Percentiles rank a stretch among this genome's conserved stretches.
phyloP scores from a whole-genome alignment of 2,113 vertebrate genomes.

The Microcebus tavaratra region DNA sequence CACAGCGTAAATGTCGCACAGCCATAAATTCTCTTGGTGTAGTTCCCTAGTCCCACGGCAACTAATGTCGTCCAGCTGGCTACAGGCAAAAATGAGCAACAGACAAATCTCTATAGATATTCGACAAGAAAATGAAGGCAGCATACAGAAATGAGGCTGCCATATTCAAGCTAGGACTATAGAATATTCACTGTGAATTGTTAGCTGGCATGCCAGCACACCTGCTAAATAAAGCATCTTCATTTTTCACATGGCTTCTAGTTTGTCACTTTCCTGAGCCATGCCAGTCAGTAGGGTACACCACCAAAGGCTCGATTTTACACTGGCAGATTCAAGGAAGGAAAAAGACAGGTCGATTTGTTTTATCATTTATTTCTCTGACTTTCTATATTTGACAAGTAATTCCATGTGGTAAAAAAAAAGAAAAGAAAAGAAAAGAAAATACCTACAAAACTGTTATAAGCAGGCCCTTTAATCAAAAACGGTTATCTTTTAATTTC shows the following conservation, averaged over 20 bases:
- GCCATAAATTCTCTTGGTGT: not conserved
- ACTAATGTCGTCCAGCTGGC: not conserved
- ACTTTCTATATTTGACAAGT: not conserved
- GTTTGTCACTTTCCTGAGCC: not conserved
- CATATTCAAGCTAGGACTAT: not conserved
- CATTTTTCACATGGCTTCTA: not conserved
- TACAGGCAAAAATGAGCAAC: not conserved
- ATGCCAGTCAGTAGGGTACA: too few relatives aligned
- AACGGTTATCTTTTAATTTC: not conserved
- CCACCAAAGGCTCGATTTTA: not conserved
- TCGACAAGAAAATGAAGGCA: conserved; percentile 46
- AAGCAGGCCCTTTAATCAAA: not conserved
- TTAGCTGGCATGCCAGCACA: not conserved
- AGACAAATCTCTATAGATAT: not conserved
- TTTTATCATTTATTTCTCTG: not conserved
- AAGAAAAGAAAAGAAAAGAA: not conserved
- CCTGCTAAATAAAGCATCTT: not conserved
- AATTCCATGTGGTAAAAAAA: not conserved
- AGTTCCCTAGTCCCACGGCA: conserved; percentile 14
- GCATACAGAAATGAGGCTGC: not conserved
- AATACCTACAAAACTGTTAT: not conserved
- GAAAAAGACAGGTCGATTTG: not conserved
- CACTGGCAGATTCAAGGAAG: not conserved
- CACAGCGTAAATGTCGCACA: not conserved
- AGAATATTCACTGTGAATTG: not conserved